These are phyloP conservation scores for Charadrius vociferus DNA, from an alignment of 2,113 vertebrate species.

Conservation along the genomic window DNA sequence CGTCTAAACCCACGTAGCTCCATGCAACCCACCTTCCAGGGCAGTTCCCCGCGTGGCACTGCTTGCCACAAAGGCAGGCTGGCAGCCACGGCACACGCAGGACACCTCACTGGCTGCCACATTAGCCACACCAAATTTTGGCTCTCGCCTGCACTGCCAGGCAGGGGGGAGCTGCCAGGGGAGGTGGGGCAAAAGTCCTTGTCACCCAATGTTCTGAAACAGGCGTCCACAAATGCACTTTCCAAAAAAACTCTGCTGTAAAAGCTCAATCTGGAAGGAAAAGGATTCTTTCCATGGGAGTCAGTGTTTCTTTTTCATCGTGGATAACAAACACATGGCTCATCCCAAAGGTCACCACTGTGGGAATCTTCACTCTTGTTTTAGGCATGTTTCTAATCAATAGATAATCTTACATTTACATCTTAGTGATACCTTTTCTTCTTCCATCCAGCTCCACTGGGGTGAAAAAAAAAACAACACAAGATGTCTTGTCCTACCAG, in stretches of 20 bases:
- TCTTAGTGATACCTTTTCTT: neutral
- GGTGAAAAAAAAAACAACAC: neutral
- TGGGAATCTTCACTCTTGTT: neutral
- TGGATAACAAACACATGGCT: neutral
- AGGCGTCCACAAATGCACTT: neutral
- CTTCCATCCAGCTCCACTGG: neutral
- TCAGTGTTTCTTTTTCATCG: neutral
- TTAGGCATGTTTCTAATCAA: neutral
- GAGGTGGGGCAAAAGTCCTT: neutral
- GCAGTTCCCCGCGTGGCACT: neutral
- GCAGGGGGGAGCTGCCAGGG: neutral
- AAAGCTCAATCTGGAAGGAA: neutral
- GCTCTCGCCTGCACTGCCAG: neutral
- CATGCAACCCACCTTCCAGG: fast-evolving
- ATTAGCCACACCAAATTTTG: fast-evolving
- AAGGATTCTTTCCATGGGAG: fast-evolving
- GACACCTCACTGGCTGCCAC: fast-evolving
- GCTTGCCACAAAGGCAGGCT: neutral
- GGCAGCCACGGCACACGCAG: fast-evolving
- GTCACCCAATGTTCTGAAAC: neutral
- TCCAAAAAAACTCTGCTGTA: neutral
- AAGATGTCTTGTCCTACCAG: neutral
- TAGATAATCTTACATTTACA: neutral
- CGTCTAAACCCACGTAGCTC: fast-evolving
- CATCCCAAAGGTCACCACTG: neutral